Percentiles rank a stretch among this genome's conserved stretches.
Conservation (phyloP, 1,140 invertebrate genomes). For the Zelostemma sp. region DNA sequence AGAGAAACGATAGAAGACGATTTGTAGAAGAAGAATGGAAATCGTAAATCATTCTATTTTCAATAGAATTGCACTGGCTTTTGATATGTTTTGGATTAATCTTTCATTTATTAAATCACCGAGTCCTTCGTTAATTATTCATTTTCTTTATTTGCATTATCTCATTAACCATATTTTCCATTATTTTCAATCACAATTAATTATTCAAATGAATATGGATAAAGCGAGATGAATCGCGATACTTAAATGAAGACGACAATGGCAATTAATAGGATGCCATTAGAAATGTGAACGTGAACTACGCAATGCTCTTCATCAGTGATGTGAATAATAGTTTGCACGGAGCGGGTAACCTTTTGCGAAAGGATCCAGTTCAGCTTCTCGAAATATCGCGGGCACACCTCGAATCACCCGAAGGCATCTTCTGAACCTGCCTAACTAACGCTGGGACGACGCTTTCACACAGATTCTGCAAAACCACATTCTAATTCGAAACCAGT, state of each 20-base stretch:
- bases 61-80: no score
- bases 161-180: no score
- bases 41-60: no score
- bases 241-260: no score
- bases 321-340: background rate
- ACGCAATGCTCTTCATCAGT: background rate
- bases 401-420: constrained; percentile 8
- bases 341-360: constrained; percentile 8
- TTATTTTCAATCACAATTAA: no score
- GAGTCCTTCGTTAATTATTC: no score
- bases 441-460: constrained; percentile 1
- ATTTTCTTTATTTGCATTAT: no score
- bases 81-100: no score
- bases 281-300: background rate
- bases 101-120: no score
- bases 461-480: background rate
- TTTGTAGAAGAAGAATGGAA: background rate
- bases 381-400: constrained; percentile 14
- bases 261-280: background rate
- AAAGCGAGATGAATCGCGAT: no score
- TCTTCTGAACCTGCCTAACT: background rate
- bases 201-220: no score
- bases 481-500: background rate
- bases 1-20: background rate
- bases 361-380: constrained; percentile 17